Percentiles rank a stretch among this genome's conserved stretches.
These are phyloP conservation scores for Euura saliciscinereae DNA, from an alignment of 1,140 invertebrate species.

Conservation along the genomic window DNA sequence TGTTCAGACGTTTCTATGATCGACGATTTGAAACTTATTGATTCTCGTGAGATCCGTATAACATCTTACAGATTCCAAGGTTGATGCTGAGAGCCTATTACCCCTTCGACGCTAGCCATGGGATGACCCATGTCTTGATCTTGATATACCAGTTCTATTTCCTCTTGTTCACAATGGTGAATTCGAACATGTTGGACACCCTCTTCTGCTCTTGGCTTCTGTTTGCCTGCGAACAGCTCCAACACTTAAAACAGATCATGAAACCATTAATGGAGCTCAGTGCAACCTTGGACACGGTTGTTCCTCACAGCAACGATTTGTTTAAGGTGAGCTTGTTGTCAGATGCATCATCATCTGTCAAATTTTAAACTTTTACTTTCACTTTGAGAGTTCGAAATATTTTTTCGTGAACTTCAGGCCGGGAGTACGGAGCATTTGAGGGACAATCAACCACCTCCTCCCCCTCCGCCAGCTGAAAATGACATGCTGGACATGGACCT, in stretches of 20 bases:
- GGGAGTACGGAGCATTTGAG: conserved; percentile 50
- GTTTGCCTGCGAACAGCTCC: conserved; percentile 82
- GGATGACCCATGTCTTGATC: conserved; percentile 69
- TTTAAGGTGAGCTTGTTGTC: conserved; percentile 59
- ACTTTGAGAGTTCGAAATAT: background rate
- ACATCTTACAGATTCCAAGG: conserved; percentile 62
- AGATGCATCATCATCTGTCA: background rate
- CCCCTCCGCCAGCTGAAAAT: conserved; percentile 37
- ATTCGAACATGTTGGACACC: conserved; percentile 75
- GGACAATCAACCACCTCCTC: conserved; percentile 31
- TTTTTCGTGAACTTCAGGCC: conserved; percentile 30
- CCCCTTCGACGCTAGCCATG: conserved; percentile 73
- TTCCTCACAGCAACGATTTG: conserved; percentile 78
- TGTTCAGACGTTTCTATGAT: too few species aligned
- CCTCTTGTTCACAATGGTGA: conserved; percentile 71
- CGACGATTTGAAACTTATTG: too few species aligned
- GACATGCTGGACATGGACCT: conserved; percentile 68
- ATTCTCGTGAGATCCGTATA: background rate
- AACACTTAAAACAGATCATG: conserved; percentile 84
- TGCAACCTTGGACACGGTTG: conserved; percentile 77
- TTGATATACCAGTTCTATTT: conserved; percentile 79
- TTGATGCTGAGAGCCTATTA: conserved; percentile 77
- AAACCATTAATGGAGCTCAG: conserved; percentile 84
- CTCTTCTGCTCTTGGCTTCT: conserved; percentile 84
- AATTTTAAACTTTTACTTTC: background rate